A percentile compares a stretch with the other conserved stretches of the same genome.
Evolutionary conservation across 2,888 invertebrate genomes (phyloP).

Genomic region (Zygothrica quintamaculata): DNA sequence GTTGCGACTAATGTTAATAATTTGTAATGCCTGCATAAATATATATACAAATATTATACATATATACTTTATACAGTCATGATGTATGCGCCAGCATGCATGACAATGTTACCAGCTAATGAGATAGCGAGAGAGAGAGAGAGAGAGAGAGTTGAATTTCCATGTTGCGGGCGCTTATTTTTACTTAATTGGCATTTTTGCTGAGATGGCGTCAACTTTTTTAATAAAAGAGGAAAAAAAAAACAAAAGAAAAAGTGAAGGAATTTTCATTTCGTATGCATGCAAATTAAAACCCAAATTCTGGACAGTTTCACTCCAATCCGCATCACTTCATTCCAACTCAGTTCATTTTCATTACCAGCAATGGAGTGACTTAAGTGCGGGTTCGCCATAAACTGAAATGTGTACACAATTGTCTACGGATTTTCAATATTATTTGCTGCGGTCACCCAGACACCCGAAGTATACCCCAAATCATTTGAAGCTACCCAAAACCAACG

Average conservation of each 20-base stretch:
- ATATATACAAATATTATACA: too few relatives aligned
- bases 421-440: constrained; percentile 78
- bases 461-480: not conserved
- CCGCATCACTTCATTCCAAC: constrained; percentile 58
- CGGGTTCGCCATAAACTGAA: constrained; percentile 59
- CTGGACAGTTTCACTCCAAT: constrained; percentile 75
- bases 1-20: constrained; percentile 80
- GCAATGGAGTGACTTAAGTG: constrained; percentile 58
- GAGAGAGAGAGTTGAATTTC: constrained; percentile 22
- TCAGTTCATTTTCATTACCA: constrained; percentile 80
- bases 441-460: constrained; percentile 56
- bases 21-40: constrained; percentile 67
- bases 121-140: too few relatives aligned
- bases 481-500: not conserved
- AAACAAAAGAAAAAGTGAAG: constrained; percentile 21
- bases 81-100: constrained; percentile 63
- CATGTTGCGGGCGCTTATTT: constrained; percentile 49
- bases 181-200: constrained; percentile 65
- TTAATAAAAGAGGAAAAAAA: constrained; percentile 57
- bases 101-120: constrained; percentile 73
- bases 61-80: too few relatives aligned
- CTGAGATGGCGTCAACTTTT: constrained; percentile 57
- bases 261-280: constrained; percentile 54
- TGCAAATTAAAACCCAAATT: constrained; percentile 74
- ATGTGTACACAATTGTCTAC: constrained; percentile 75